phyloP scores from a whole-genome alignment of 2,113 vertebrate genomes.

The Coptodon bakossiorum region DNA sequence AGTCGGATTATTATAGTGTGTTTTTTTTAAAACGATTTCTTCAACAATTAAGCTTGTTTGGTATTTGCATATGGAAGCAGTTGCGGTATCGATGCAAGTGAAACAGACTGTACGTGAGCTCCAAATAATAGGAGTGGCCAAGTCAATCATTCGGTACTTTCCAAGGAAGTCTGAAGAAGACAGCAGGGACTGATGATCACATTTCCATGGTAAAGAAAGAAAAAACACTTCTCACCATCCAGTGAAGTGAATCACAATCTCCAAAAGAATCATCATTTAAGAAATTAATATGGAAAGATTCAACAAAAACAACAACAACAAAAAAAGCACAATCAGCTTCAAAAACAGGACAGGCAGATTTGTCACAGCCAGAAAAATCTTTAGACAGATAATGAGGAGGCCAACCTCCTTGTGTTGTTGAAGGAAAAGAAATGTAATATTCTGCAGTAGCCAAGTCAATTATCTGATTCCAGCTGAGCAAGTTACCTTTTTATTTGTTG shows the following conservation, averaged over 20 bases:
- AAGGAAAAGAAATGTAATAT: not conserved
- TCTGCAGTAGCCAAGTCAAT: not conserved
- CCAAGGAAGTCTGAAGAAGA: not conserved
- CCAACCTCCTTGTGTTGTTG: not conserved
- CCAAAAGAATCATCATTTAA: not conserved
- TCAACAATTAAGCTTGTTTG: not conserved
- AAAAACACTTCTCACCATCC: not conserved
- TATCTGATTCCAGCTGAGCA: not conserved
- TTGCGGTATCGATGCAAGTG: not conserved
- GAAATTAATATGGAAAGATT: not conserved
- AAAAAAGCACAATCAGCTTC: not conserved
- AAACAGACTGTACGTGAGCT: not conserved
- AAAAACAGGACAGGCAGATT: not conserved
- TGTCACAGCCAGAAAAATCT: not conserved
- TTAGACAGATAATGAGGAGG: not conserved
- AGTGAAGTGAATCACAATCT: not conserved
- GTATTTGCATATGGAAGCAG: not conserved
- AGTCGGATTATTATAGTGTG: not conserved
- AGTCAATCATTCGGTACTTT: not conserved
- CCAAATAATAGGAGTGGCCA: not conserved
- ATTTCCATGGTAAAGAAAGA: not conserved
- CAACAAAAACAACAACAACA: not conserved
- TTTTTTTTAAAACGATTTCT: not conserved
- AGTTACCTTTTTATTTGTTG: not conserved
- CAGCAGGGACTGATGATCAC: not conserved